These are phyloP conservation scores for Thomomys bottae DNA, from an alignment of 2,113 vertebrate species.

Conservation along the genomic window DNA sequence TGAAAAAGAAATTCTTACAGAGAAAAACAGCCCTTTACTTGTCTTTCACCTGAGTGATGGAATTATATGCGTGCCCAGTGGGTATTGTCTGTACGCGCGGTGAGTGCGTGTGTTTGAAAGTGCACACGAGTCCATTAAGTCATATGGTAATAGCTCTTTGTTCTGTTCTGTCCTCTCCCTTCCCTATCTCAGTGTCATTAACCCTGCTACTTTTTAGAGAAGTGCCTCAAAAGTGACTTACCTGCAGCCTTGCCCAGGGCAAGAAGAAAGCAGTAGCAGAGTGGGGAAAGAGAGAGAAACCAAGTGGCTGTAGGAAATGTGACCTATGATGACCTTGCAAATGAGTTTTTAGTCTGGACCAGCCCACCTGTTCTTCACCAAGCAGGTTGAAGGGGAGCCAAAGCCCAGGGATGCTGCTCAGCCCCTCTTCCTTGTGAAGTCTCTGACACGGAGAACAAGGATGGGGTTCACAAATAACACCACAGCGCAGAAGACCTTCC, in stretches of 20 bases:
- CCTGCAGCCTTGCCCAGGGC: neutral
- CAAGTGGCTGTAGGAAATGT: neutral
- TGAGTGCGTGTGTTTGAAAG: neutral
- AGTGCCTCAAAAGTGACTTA: slow-evolving; percentile 62
- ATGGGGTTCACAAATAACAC: neutral
- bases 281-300: neutral
- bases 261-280: slow-evolving; percentile 1
- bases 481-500: neutral
- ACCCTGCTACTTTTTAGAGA: slow-evolving; percentile 47
- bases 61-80: neutral
- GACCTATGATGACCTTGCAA: slow-evolving; percentile 21
- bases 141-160: neutral
- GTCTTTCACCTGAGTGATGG: slow-evolving; percentile 48
- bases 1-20: slow-evolving; percentile 50
- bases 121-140: slow-evolving; percentile 16
- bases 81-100: too few species aligned
- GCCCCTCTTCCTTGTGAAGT: neutral
- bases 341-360: neutral
- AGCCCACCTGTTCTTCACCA: neutral
- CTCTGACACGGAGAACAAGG: neutral
- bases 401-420: neutral
- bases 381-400: neutral
- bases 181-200: slow-evolving; percentile 35
- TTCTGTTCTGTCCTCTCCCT: slow-evolving; percentile 36
- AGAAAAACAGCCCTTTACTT: slow-evolving; percentile 65